phyloP scores from a whole-genome alignment of 2,888 invertebrate species.

The Hypselothyrea guttata region DNA sequence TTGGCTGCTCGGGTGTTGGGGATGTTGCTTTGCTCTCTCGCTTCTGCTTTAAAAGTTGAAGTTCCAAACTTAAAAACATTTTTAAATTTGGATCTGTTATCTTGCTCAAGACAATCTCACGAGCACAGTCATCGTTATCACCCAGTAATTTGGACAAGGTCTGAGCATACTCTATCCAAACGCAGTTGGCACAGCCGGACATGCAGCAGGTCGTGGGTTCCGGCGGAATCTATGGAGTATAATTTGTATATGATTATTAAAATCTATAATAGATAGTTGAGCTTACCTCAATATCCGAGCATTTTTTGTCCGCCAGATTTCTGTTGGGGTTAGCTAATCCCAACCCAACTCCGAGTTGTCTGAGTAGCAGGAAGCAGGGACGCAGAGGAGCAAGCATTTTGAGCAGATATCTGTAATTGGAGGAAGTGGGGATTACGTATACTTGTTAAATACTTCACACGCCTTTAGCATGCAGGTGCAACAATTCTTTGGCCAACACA shows the following conservation, averaged over 20 bases:
- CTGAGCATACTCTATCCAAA: slow-evolving; percentile 95
- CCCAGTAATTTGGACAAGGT: slow-evolving; percentile 86
- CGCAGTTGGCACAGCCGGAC: slow-evolving; percentile 96
- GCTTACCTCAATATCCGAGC: slow-evolving; percentile 63
- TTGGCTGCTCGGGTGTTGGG: slow-evolving; percentile 31
- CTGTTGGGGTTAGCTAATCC: slow-evolving; percentile 36
- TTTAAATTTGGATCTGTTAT: slow-evolving; percentile 91
- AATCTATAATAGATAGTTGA: neutral
- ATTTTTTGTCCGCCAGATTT: slow-evolving; percentile 42
- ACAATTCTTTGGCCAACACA: slow-evolving; percentile 5
- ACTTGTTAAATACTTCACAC: slow-evolving; percentile 65
- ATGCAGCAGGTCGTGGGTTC: slow-evolving; percentile 93
- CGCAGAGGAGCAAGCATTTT: slow-evolving; percentile 66
- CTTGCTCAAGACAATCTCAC: slow-evolving; percentile 88
- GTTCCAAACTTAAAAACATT: slow-evolving; percentile 91
- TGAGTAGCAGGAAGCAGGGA: slow-evolving; percentile 54
- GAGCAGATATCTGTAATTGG: slow-evolving; percentile 43
- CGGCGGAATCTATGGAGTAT: slow-evolving; percentile 76
- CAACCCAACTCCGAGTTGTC: slow-evolving; percentile 27
- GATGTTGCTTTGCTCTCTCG: slow-evolving; percentile 24
- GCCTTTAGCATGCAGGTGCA: slow-evolving; percentile 58
- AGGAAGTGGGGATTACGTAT: slow-evolving; percentile 4
- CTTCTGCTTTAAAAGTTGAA: slow-evolving; percentile 82
- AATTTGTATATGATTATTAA: neutral
- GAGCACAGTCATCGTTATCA: slow-evolving; percentile 87